Evolutionary conservation across 2,797 vertebrate species (phyloP), one percentile per base, ranked within the genome.

Genomic region (Lepus townsendii): DNA sequence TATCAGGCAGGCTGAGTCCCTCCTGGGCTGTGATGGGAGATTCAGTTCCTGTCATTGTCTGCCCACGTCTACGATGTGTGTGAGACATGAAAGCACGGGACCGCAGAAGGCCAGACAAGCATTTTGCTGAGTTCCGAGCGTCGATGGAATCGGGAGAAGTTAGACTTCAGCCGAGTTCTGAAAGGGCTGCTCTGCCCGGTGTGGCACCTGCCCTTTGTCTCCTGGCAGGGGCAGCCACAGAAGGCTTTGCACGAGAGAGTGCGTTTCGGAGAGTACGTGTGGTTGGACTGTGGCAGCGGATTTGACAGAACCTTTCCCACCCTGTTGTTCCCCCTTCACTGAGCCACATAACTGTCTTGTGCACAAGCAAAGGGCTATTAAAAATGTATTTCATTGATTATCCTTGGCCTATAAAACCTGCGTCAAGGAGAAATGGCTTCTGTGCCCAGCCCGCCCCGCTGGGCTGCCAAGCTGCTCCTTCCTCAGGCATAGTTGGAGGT

Each of bases 331-430:
- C 80, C 47, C 27, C 78, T 88, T 72, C 80, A 10, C 20, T 52
- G 77, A 84, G 63, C 87, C 65, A 63, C 80, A 14, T 42, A 60
- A 65, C 82, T 71, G 77, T 66, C 63, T 90, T 75, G 60, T 47
- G 80, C 83, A 60, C 57, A 83, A 94, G 91, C 68, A 95, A 92
- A 95, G 62, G 42, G 17, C 62, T 17, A 80, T 86, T 66, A 88
- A 90, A 96, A 93, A 95, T 80, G 84, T 47, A 77, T 80, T 50
- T 32, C 32, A 95, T 93, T 0, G 57, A 93, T 96, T 79, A 63
- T 24, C 63, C 52, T 83, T 73, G 69, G 69, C 73, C 95, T 94
- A 80, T 42, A 92, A 83, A 95, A 87, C 38, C 69, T 26, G 16
- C 72, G 86, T 35, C 38, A 60, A 75, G 57, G 78, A 93, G 84